Base-by-base conservation (phyloP, 2,888 invertebrate genomes). In the Eupeodes luniger region DNA sequence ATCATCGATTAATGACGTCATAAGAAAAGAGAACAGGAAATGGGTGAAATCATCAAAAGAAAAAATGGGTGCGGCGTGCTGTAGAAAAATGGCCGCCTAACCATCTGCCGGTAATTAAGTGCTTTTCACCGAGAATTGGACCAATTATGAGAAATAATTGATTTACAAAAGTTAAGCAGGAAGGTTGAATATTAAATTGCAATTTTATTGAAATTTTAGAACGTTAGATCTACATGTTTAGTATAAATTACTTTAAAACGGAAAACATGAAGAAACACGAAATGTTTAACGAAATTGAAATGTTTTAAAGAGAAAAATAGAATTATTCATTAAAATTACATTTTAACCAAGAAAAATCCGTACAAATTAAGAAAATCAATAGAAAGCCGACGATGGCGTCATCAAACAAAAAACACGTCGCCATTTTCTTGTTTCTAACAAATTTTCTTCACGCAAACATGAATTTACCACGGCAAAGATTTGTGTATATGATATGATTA, bases 371-470 rank as follows among this genome's bases (percentile, higher is more conserved):
- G 61, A 49, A 74, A 82, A 36, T 70, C 57, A 11, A 66, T 74
- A 55, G 7, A 27, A 78, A 74, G 51, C 44, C 74, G 74, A 75
- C 36, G 11, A 36, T 44, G 55, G 57, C 86, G 86, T 82, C 82
- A 86, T 78, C 82, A 62, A 70, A 44, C 69, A 75, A 27, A 72
- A 34, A 81, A 86, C 78, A 78, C 47, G 77, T 77, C 81, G 85
- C 85, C 85, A 86, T 81, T 16, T 78, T 62, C 6, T 47, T 40
- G 47, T 44, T 16, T n/a, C 36, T 27, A 27, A 27, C 1, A 27
- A 67, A 36, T 62, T 59, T 16, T 6, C 3, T 55, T 55, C 19
- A 10, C 9, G 53, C 16, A 40, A 7, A 7, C 40, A 40, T 40
- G 34, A 59, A 59, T 59, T 16, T 27, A 59, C 5, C 2, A 2